These are phyloP conservation scores for Bos indicus DNA, from an alignment of 2,113 vertebrate genomes.

Conservation along the genomic window DNA sequence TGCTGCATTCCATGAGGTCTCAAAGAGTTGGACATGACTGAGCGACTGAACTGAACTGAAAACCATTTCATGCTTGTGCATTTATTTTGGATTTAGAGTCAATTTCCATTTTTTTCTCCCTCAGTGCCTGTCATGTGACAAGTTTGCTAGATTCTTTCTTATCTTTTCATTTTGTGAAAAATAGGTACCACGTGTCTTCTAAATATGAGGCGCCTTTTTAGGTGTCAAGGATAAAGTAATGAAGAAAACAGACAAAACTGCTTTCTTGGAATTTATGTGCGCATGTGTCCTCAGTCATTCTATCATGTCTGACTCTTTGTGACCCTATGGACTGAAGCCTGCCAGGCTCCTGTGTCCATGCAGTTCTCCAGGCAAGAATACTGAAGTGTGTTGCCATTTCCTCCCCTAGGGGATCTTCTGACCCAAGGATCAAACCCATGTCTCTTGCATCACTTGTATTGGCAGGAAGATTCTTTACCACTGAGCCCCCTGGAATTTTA, in stretches of 20 bases:
- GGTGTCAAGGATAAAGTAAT: neutral
- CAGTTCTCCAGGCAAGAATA: neutral
- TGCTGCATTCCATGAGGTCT: neutral
- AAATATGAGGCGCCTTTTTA: neutral
- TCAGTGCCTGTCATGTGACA: neutral
- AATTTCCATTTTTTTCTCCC: neutral
- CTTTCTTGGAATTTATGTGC: neutral
- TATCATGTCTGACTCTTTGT: neutral
- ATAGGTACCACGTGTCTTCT: neutral
- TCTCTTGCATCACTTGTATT: neutral
- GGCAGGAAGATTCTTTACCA: neutral
- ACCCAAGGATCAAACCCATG: neutral
- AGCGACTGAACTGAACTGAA: neutral
- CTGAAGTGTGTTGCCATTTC: neutral
- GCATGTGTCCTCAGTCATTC: neutral
- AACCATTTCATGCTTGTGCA: neutral
- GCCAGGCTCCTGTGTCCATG: neutral
- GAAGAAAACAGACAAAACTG: neutral
- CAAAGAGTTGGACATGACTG: neutral
- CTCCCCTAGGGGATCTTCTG: neutral
- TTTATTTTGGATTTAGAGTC: constrained; percentile 21
- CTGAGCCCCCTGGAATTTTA: neutral
- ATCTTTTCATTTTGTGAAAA: neutral
- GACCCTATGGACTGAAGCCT: neutral
- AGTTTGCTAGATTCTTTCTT: neutral